Base-by-base conservation (phyloP, 2,797 vertebrate species). In the Takifugu rubripes region DNA sequence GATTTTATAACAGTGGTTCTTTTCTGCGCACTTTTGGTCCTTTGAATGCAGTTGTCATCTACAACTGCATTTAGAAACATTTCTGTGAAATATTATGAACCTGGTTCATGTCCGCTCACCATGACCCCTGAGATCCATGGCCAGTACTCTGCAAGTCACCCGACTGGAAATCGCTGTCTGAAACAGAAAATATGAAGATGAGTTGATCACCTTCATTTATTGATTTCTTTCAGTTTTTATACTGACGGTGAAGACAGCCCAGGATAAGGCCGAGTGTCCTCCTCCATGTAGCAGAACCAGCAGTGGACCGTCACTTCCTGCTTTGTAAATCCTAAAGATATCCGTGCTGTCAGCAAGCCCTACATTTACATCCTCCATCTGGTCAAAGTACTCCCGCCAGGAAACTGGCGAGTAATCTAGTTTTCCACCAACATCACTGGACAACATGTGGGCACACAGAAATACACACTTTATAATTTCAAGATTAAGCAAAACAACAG, bases 111-210 rank as follows among this genome's bases (percentile, higher is more conserved):
- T 11, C 12, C 36, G 14, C 82, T 83, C 66, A 90, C 88, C 87
- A 40, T 90, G 89, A 58, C 86, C 88, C 52, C 86, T 67, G 25
- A 89, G 81, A 67, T 90, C 89, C 85, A 89, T 87, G 57, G 86
- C 83, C 0, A 90, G 70, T 0, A 89, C 84, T 42, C 87, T 77
- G 68, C 88, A 89, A 56, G 47, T 74, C 61, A 88, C 82, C 50
- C 80, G 73, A 56, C 71, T 75, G 24, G 77, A n/a, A 42, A 89
- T 87, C 45, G 84, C 83, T 0, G 79, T 74, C 89, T 89, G 66
- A 6, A 71, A 70, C 17, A 46, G n/a, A 64, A 11, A 61, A 14
- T 4, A 29, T 29, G 7, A 40, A 14, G 5, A 10, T 40, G 36
- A 10, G 8, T 33, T 33, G 31, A 40, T 40, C 11, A 40, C 3